A percentile compares a stretch with the other conserved stretches of the same genome.
These are phyloP conservation scores for Pasiphila rectangulata DNA, from an alignment of 2,888 invertebrate genomes.

Conservation along the genomic window DNA sequence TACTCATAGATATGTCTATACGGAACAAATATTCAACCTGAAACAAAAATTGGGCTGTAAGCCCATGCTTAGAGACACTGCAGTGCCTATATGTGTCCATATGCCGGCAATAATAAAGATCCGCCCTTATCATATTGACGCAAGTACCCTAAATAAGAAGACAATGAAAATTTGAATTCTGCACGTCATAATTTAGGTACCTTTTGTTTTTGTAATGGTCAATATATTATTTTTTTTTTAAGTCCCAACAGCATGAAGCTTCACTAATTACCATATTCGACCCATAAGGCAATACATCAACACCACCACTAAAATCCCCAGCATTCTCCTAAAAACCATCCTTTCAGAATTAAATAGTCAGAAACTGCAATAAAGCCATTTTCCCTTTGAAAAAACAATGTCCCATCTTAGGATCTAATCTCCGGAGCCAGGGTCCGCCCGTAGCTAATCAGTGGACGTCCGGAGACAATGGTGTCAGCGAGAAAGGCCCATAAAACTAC, in stretches of 20 bases:
- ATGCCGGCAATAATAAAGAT: no score
- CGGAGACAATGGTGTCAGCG: constrained; percentile 70
- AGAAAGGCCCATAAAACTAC: constrained; percentile 75
- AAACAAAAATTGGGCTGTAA: no score
- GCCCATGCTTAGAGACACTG: no score
- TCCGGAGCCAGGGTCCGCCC: constrained; percentile 46
- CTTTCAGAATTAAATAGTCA: constrained; percentile 29
- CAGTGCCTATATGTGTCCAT: no score
- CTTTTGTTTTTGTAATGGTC: no score
- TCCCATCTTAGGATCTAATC: constrained; percentile 34
- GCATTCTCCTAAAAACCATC: constrained; percentile 13
- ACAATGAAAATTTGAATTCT: no score
- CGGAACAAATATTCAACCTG: no score
- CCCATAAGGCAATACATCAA: constrained; percentile 38
- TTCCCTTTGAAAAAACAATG: constrained; percentile 35
- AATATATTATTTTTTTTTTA: neutral
- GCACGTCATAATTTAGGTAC: no score
- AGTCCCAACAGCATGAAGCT: constrained; percentile 25
- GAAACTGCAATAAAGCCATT: constrained; percentile 29
- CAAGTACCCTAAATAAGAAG: no score
- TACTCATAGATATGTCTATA: no score
- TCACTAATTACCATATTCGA: constrained; percentile 29
- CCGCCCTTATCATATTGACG: no score
- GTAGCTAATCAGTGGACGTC: constrained; percentile 64
- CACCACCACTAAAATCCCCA: constrained; percentile 29